A percentile compares a stretch with the other conserved stretches of the same genome.
phyloP scores from a whole-genome alignment of 2,888 invertebrate species.

The Hedya salicella region DNA sequence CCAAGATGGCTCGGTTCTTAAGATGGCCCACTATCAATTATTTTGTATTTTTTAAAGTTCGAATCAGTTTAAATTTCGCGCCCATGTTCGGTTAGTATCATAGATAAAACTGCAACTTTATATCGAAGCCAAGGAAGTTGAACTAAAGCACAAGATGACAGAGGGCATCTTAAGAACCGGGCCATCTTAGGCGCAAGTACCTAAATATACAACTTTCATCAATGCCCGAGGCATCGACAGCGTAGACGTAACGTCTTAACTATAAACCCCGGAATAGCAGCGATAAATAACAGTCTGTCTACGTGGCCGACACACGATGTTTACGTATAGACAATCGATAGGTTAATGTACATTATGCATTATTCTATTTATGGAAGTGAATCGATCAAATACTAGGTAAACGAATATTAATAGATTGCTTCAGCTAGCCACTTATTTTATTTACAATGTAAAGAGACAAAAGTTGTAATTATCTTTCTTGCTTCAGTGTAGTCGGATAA shows the following conservation, averaged over 20 bases:
- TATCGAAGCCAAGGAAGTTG: too few relatives aligned
- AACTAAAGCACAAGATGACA: too few relatives aligned
- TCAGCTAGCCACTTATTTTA: background rate
- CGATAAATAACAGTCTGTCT: background rate
- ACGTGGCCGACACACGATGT: background rate
- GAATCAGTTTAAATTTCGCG: too few relatives aligned
- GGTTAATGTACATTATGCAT: slow-evolving; percentile 14
- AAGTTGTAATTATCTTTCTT: too few relatives aligned
- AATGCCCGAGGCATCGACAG: background rate
- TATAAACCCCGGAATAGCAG: background rate
- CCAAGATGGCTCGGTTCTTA: too few relatives aligned
- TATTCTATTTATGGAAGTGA: background rate
- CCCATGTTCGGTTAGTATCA: too few relatives aligned
- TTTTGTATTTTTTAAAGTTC: too few relatives aligned
- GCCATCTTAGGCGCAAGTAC: too few relatives aligned
- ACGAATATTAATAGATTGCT: background rate
- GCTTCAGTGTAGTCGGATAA: too few relatives aligned
- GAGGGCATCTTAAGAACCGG: too few relatives aligned
- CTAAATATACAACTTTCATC: background rate
- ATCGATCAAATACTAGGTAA: background rate
- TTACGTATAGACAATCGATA: slow-evolving; percentile 11
- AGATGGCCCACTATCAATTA: too few relatives aligned
- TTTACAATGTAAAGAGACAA: background rate
- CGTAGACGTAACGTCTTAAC: background rate
- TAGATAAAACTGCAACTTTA: too few relatives aligned